Conservation (phyloP, 2,797 vertebrate genomes). For the Darevskia nairensis region DNA sequence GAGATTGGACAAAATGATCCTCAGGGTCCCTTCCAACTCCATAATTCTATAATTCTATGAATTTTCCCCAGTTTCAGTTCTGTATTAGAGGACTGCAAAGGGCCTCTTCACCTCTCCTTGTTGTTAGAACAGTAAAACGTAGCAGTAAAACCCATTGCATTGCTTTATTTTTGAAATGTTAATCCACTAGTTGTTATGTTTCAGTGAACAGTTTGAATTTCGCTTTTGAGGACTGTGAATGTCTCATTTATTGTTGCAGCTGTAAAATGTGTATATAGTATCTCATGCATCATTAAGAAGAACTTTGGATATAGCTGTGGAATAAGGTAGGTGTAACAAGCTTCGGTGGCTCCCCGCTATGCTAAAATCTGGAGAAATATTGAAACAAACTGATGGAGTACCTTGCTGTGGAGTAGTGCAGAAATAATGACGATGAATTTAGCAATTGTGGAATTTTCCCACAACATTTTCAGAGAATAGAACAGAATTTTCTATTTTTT, state of each 20-base stretch:
- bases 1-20: no score
- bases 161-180: slow-evolving; percentile 8
- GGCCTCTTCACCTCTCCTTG: neutral
- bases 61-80: neutral
- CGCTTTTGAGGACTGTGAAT: neutral
- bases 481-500: neutral
- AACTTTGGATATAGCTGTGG: neutral
- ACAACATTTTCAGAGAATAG: neutral
- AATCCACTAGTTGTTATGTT: neutral
- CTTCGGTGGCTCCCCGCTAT: neutral
- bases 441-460: neutral
- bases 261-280: neutral
- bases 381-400: neutral
- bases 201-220: neutral
- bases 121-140: neutral
- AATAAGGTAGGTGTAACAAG: neutral
- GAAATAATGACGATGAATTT: neutral
- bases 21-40: no score
- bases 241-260: neutral
- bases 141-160: neutral
- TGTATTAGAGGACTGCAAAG: neutral
- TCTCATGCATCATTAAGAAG: neutral
- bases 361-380: neutral
- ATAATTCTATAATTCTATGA: no score
- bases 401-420: no score